A percentile compares a stretch with the other conserved stretches of the same genome.
These are phyloP conservation scores for Octomys mimax DNA, from an alignment of 2,797 vertebrate species.

Conservation along the genomic window DNA sequence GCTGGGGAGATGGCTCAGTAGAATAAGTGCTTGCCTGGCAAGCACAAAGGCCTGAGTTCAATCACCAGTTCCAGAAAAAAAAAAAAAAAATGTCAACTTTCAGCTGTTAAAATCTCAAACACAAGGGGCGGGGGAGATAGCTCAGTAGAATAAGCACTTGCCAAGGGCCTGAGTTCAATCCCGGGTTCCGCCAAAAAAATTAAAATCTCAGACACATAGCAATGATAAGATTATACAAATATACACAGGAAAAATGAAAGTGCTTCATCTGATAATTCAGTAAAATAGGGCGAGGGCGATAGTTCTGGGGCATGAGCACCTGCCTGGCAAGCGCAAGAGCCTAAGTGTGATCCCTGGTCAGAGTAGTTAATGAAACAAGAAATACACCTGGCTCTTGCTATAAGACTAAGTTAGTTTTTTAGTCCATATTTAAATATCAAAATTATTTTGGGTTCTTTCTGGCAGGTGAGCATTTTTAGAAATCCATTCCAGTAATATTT, in stretches of 20 bases:
- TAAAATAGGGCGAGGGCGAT: background rate
- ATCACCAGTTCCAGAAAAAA: too few relatives aligned
- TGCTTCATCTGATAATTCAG: constrained; percentile 48
- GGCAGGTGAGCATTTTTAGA: constrained; percentile 58
- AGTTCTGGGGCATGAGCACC: too few relatives aligned
- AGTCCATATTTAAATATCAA: constrained; percentile 40
- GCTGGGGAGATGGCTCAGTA: too few relatives aligned
- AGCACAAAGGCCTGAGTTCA: too few relatives aligned
- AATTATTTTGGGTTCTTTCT: constrained; percentile 52
- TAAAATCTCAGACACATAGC: background rate
- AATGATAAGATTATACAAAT: background rate
- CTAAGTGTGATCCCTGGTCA: too few relatives aligned
- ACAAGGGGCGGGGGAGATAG: background rate
- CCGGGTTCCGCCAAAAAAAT: too few relatives aligned
- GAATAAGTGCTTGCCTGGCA: too few relatives aligned
- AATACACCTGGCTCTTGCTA: constrained; percentile 49
- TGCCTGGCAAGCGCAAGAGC: too few relatives aligned
- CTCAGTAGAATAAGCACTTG: too few relatives aligned
- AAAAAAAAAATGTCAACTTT: too few relatives aligned
- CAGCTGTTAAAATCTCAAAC: background rate
- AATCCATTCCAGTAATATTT: constrained; percentile 50
- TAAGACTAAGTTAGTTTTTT: constrained; percentile 52
- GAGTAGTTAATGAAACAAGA: constrained; percentile 24
- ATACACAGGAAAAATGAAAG: constrained; percentile 37
- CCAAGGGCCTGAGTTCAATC: too few relatives aligned